A percentile compares a stretch with the other conserved stretches of the same genome.
phyloP scores from a whole-genome alignment of 92 coral and sea anemone species.

The Palythoa grandiflora region DNA sequence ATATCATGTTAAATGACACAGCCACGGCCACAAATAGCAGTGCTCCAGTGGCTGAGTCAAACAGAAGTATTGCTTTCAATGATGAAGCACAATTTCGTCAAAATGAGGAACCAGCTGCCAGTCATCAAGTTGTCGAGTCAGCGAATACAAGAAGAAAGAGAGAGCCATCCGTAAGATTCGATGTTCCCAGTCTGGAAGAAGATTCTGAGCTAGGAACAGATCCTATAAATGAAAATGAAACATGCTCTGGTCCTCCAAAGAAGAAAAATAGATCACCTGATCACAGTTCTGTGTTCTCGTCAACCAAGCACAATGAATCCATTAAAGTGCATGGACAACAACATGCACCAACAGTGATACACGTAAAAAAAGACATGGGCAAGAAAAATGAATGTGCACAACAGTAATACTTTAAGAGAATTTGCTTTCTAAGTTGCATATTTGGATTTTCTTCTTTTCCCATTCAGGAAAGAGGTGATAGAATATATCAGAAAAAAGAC shows the following conservation, averaged over 20 bases:
- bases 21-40: neutral
- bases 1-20: neutral
- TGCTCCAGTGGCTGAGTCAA: neutral
- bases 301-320: conserved; percentile 26
- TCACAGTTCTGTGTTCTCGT: conserved; percentile 13
- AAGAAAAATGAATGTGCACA: conserved; percentile 90
- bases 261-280: conserved; percentile 27
- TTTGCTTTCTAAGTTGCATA: neutral
- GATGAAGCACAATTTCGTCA: neutral
- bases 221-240: conserved; percentile 22
- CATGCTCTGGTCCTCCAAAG: conserved; percentile 12
- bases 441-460: no score
- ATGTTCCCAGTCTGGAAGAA: neutral
- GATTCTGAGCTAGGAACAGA: neutral
- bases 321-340: conserved; percentile 72
- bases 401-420: conserved; percentile 53
- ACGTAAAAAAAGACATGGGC: conserved; percentile 78
- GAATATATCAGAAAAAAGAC: no score
- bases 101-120: neutral
- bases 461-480: no score
- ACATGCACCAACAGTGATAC: conserved; percentile 75
- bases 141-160: neutral
- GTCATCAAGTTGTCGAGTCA: neutral
- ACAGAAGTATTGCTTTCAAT: neutral
- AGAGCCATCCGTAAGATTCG: conserved; percentile 31